phyloP scores from a whole-genome alignment of 2,797 vertebrate species.

The Hylomyscus alleni region DNA sequence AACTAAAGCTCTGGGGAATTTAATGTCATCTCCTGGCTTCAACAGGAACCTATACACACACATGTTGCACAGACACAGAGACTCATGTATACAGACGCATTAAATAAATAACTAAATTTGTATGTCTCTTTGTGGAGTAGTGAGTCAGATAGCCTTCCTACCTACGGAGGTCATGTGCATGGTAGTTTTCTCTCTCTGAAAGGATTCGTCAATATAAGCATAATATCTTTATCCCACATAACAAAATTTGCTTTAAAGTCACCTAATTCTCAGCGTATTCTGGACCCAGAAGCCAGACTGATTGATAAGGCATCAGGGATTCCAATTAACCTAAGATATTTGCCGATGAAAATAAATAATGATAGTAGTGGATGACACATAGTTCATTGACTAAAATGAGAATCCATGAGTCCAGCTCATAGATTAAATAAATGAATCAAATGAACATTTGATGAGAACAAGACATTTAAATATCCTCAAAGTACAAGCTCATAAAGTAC shows the following conservation, averaged over 20 bases:
- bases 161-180: not conserved
- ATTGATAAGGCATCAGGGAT: not conserved
- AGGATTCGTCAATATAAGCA: slow-evolving; percentile 10
- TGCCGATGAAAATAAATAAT: slow-evolving; percentile 63
- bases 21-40: not conserved
- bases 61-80: not conserved
- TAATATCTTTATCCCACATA: slow-evolving; percentile 17
- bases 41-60: not conserved
- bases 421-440: slow-evolving; percentile 67
- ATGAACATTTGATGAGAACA: slow-evolving; percentile 61
- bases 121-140: not conserved
- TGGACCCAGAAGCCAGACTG: not conserved
- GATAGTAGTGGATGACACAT: slow-evolving; percentile 18
- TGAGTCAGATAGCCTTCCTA: slow-evolving; percentile 36
- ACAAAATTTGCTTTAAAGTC: slow-evolving; percentile 38
- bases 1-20: not conserved
- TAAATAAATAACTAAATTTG: not conserved
- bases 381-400: slow-evolving; percentile 57
- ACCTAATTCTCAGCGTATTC: slow-evolving; percentile 27
- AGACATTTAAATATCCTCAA: slow-evolving; percentile 63
- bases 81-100: not conserved
- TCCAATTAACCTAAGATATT: slow-evolving; percentile 12
- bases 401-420: not conserved
- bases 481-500: slow-evolving; percentile 28
- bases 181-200: slow-evolving; percentile 1